Evolutionary conservation across 2,888 invertebrate species (phyloP), one percentile per base, ranked within the genome.

Genomic region (Abscondita cerata): DNA sequence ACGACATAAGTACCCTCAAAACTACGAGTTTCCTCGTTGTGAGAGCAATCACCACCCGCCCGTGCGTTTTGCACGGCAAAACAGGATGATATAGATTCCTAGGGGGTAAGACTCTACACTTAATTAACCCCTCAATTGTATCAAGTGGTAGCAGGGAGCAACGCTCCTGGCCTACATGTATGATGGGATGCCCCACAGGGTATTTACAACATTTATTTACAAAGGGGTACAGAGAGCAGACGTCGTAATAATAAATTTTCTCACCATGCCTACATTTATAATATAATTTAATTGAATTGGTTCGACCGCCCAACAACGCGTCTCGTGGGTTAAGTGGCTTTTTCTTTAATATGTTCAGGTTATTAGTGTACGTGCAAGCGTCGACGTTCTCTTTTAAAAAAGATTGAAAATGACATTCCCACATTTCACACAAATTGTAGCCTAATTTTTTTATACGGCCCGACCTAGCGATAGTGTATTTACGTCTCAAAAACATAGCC

Each of bases 151-250:
- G 6, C 12, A 38, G 52, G 3, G 34, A 31, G 47, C 71, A 71
- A 0, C 67, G 61, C 6, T 25, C 25, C 0, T 64, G 48, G 0
- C 68, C 68, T 4, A 68, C 56, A 18, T 62, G 56, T n/a, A 71
- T 64, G 31, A n/a, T 64, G 0, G 75, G 76, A 52, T 75, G 75
- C 0, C 70, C 73, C 0, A 75, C 38, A 0, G 73, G 73, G 52
- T 68, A 74, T 54, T 68, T 68, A 0, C 68, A 66, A 44, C 68
- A 65, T 51, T 75, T 73, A 56, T 65, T 71, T 13, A 73, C 65
- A 34, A 41, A 74, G 0, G 75, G 74, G 48, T 76, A 74, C 2
- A 74, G 34, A 0, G 69, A 70, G 67, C 72, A 70, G 1, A 73
- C 65, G 54, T 73, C 71, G 2, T 67, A 50, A 54, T 73, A 73